Base-by-base conservation (phyloP, 2,797 vertebrate species). In the Leptodactylus fallax region DNA sequence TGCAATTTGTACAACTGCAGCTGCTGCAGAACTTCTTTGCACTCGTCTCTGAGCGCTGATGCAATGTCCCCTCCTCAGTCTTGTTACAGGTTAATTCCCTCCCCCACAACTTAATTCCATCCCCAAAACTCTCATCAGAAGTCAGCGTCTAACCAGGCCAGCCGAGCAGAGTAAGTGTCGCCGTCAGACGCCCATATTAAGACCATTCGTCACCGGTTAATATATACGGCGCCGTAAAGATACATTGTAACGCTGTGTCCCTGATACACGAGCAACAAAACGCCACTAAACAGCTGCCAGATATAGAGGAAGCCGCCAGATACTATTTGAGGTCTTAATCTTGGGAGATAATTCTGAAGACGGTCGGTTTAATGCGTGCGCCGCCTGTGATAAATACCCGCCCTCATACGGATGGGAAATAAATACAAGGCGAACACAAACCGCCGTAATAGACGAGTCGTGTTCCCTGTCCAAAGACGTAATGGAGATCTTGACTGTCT, bases 331-430 rank as follows among this genome's bases (percentile, higher is more conserved):
- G 82, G 81, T 90, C 36, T 77, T 90, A 87, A 91, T 90, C 87
- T 87, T 89, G 89, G 86, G 85, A 89, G 89, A 86, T 89, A 80
- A 91, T 87, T 81, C 56, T 80, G 78, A 12, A 86, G 55, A 49
- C 25, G 25, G 16, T 17, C 13, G 9, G 69, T 81, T 81, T 69
- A 87, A 82, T 90, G 74, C 83, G 90, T 16, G 90, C 27, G 4
- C 17, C 47, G 83, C 23, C 53, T 53, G 90, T 91, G 77, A 81
- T 55, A 86, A 91, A 92, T 89, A 53, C 56, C 25, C 89, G 89
- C 67, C 72, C 81, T 84, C 87, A 67, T 79, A 69, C 53, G 85
- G 83, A 92, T 91, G 87, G 81, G 79, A 87, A 81, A 81, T 58
- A 84, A 90, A 74, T 83, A 36, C 45, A 87, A 90, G n/a, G 60